Conservation (phyloP, 2,113 vertebrate species). For the Uria aalge region DNA sequence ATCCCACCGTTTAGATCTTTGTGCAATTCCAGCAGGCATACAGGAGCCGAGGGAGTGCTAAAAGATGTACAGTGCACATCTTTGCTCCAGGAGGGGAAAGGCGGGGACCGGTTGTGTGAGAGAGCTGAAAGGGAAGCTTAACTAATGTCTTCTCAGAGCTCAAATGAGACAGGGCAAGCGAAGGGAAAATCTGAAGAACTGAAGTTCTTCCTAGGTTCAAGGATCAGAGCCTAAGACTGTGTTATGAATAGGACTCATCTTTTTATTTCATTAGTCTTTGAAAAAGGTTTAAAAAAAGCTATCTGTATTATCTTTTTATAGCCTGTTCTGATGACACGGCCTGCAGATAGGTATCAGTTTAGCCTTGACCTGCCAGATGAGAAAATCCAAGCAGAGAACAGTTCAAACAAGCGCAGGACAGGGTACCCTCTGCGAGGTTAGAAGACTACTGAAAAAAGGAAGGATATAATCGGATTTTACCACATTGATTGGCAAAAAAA, state of each 20-base stretch:
- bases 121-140: neutral
- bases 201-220: neutral
- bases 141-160: neutral
- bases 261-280: neutral
- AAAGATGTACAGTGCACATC: neutral
- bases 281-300: neutral
- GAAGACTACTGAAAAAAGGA: neutral
- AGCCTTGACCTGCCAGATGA: neutral
- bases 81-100: neutral
- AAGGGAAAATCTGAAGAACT: neutral
- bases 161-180: neutral
- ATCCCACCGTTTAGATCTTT: neutral
- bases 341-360: neutral
- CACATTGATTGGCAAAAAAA: neutral
- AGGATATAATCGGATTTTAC: neutral
- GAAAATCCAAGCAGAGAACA: neutral
- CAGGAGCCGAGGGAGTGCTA: neutral
- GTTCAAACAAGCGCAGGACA: neutral
- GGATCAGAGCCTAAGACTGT: neutral
- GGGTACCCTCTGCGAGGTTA: neutral
- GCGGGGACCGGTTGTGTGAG: neutral
- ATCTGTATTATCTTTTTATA: neutral
- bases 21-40: fast-evolving
- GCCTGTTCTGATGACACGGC: neutral
- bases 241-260: neutral